A percentile compares a stretch with the other conserved stretches of the same genome.
These are phyloP conservation scores for Dasypus novemcinctus DNA, from an alignment of 2,113 vertebrate species.

Conservation along the genomic window DNA sequence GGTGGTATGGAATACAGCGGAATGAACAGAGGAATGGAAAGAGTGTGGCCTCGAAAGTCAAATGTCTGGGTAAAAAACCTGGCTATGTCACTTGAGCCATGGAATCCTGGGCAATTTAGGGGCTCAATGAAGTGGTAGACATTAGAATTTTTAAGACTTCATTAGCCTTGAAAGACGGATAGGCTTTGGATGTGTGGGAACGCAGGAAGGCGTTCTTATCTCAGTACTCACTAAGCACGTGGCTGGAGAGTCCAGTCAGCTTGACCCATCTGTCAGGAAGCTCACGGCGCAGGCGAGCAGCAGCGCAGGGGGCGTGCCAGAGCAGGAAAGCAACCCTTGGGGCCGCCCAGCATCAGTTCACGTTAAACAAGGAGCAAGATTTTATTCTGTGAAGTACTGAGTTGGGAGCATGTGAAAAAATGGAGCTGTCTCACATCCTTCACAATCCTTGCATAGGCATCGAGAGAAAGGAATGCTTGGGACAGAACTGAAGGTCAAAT, in stretches of 20 bases:
- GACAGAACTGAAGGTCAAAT: neutral
- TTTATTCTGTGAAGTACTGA: neutral
- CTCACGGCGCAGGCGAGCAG: neutral
- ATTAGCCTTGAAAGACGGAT: neutral
- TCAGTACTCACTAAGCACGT: neutral
- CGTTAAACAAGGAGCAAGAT: neutral
- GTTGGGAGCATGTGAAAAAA: neutral
- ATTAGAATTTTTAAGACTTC: neutral
- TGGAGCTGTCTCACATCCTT: neutral
- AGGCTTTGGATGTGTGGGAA: neutral
- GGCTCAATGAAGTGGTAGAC: neutral
- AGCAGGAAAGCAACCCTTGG: neutral
- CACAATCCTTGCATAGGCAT: neutral
- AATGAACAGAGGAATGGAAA: neutral
- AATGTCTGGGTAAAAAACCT: neutral
- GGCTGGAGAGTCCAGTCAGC: too few species aligned
- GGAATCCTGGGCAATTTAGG: neutral
- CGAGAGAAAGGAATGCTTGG: neutral
- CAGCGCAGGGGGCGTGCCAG: neutral
- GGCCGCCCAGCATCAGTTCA: neutral
- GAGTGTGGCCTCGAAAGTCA: neutral
- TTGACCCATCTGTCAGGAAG: neutral
- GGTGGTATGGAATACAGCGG: neutral
- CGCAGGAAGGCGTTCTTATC: neutral
- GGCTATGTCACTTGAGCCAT: neutral